Percentiles rank a stretch among this genome's conserved stretches.
Conservation (phyloP, 2,113 vertebrate genomes). For the Rhabdornis inornatus region DNA sequence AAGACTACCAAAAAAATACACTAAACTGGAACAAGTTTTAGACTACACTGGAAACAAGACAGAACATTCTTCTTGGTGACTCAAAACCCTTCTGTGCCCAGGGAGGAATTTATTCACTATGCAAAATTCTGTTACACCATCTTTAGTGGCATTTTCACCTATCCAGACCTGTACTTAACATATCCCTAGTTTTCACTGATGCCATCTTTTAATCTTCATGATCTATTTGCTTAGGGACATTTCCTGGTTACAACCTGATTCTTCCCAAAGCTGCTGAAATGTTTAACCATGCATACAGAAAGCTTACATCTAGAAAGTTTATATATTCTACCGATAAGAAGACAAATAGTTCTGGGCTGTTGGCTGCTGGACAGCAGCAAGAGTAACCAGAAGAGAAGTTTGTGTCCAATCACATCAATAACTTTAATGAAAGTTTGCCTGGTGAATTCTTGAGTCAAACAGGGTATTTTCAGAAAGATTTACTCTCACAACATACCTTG, state of each 20-base stretch:
- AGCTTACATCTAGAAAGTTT: neutral
- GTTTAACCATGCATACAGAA: neutral
- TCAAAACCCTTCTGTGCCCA: neutral
- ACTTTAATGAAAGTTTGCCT: neutral
- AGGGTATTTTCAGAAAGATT: neutral
- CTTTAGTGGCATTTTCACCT: neutral
- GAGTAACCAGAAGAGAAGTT: neutral
- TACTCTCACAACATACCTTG: slow-evolving; percentile 76
- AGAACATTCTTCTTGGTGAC: neutral
- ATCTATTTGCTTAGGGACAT: neutral
- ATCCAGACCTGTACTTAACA: neutral
- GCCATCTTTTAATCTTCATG: neutral
- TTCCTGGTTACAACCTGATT: neutral
- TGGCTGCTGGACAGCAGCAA: neutral
- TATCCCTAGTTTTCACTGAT: neutral
- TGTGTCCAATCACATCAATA: neutral
- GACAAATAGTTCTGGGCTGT: neutral
- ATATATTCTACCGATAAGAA: neutral
- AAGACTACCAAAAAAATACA: neutral
- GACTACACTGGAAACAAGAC: neutral
- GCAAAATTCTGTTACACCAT: neutral
- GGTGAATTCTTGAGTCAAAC: neutral
- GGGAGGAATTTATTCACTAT: neutral
- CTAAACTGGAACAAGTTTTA: neutral
- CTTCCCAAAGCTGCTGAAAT: neutral